Conservation (phyloP, 2,113 vertebrate species). For the Pangasianodon gigas region DNA sequence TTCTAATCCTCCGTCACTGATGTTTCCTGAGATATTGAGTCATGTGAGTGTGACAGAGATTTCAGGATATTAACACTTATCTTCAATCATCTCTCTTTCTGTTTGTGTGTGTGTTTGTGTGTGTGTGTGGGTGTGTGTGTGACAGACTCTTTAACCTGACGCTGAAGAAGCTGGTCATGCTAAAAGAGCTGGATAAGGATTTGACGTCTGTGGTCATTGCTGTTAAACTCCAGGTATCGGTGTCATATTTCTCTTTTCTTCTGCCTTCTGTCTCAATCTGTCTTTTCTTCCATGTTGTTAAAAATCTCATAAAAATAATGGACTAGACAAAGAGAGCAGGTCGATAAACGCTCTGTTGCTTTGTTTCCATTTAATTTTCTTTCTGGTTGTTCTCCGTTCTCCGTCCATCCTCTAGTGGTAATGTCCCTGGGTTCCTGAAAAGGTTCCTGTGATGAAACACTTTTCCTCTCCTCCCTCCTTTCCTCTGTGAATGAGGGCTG, state of each 20-base stretch:
- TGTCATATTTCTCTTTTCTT: neutral
- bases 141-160: conserved; percentile 87
- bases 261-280: neutral
- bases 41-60: neutral
- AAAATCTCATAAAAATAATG: neutral
- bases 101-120: conserved; percentile 2
- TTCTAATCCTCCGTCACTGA: neutral
- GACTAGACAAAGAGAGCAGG: neutral
- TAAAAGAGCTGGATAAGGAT: conserved; percentile 89
- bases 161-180: conserved; percentile 83
- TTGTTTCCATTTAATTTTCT: neutral
- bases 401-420: neutral
- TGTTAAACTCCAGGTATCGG: conserved; percentile 85
- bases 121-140: conserved; percentile 8
- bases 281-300: neutral
- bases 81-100: neutral
- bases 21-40: neutral
- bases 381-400: neutral
- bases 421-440: neutral
- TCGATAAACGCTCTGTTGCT: neutral
- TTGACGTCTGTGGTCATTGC: conserved; percentile 90
- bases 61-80: neutral
- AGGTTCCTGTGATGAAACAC: neutral
- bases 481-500: neutral
- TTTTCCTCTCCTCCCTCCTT: neutral